A percentile compares a stretch with the other conserved stretches of the same genome.
These are phyloP conservation scores for Boulengeromyrus knoepffleri DNA, from an alignment of 2,113 vertebrate genomes.

Conservation along the genomic window DNA sequence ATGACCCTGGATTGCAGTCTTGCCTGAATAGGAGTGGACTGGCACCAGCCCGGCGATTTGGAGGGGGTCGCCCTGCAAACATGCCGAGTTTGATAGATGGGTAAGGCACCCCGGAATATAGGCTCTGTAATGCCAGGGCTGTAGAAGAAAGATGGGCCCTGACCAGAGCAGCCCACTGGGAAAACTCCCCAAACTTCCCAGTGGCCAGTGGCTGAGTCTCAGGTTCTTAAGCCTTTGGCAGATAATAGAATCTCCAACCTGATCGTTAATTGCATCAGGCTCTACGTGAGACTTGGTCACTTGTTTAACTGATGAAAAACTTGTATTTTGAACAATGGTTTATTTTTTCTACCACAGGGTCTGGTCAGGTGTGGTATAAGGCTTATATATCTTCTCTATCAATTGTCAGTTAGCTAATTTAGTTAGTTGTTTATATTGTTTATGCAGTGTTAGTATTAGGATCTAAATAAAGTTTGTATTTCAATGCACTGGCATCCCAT, in stretches of 20 bases:
- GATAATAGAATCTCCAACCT: background rate
- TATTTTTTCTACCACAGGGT: background rate
- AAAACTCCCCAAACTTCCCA: background rate
- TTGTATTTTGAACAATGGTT: background rate
- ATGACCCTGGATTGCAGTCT: background rate
- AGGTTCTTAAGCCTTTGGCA: background rate
- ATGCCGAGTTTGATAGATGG: background rate
- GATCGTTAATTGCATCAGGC: background rate
- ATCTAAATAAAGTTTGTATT: background rate
- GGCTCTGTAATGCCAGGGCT: background rate
- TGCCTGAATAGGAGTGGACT: background rate
- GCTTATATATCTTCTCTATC: background rate
- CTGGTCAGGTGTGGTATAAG: background rate
- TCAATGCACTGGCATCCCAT: background rate
- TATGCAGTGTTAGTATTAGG: background rate
- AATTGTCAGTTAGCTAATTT: background rate
- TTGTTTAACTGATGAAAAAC: background rate
- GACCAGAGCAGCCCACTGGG: background rate
- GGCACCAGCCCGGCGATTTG: background rate
- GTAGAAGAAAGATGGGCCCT: background rate
- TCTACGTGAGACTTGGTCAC: background rate
- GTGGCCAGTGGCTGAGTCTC: background rate
- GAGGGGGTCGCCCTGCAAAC: background rate
- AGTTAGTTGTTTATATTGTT: background rate
- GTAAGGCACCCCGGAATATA: background rate